Evolutionary conservation across 2,888 invertebrate genomes (phyloP).

Genomic region (Ophraella communa): DNA sequence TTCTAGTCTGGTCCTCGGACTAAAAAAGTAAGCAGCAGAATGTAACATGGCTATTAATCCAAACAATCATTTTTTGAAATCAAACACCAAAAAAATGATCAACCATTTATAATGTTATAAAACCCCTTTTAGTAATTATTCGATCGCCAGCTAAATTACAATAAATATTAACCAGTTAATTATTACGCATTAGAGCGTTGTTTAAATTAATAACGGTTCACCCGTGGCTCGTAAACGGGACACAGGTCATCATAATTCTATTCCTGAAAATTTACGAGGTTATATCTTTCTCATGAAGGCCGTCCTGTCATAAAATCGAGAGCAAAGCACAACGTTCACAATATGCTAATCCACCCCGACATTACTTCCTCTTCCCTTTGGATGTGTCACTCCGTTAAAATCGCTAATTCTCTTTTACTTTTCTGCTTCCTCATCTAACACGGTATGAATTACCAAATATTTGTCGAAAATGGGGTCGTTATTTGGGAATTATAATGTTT

Average conservation of each 20-base stretch:
- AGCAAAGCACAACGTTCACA: conserved; percentile 40
- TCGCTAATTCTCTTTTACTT: conserved; percentile 51
- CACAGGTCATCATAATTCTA: conserved; percentile 34
- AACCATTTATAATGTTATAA: too few relatives aligned
- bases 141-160: too few relatives aligned
- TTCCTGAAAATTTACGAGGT: conserved; percentile 31
- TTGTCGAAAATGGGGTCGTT: conserved; percentile 9
- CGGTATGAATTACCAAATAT: conserved; percentile 41
- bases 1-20: too few relatives aligned
- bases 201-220: conserved; percentile 10
- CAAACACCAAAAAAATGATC: too few relatives aligned
- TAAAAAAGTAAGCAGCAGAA: too few relatives aligned
- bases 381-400: conserved; percentile 46
- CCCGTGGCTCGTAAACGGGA: conserved; percentile 14
- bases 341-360: conserved; percentile 48
- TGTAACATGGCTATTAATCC: too few relatives aligned
- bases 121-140: too few relatives aligned
- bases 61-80: too few relatives aligned
- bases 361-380: conserved; percentile 41
- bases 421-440: conserved; percentile 20
- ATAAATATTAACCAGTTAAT: neutral
- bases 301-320: conserved; percentile 34
- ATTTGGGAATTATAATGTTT: conserved; percentile 2
- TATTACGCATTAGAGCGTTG: neutral
- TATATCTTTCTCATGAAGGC: conserved; percentile 40